A percentile compares a stretch with the other conserved stretches of the same genome.
phyloP scores from a whole-genome alignment of 2,797 vertebrate species.

The Mallotus villosus region DNA sequence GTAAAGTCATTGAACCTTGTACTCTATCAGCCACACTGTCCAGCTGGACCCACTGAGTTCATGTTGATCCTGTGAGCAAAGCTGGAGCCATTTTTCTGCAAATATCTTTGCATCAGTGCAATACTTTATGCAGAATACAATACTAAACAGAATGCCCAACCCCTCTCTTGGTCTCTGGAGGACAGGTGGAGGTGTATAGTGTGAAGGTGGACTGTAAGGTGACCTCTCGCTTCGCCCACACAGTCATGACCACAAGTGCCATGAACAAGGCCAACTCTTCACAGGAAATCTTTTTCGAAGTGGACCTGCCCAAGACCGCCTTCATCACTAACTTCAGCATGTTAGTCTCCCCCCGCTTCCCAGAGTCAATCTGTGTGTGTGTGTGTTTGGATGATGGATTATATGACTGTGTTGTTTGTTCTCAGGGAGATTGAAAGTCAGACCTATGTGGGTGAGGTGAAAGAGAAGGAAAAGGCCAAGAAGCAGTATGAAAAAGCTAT shows the following conservation, averaged over 20 bases:
- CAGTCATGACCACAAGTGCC: slow-evolving; percentile 83
- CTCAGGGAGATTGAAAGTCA: slow-evolving; percentile 81
- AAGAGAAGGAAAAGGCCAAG: slow-evolving; percentile 85
- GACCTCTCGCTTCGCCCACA: slow-evolving; percentile 85
- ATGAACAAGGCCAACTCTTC: slow-evolving; percentile 78
- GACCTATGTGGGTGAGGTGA: slow-evolving; percentile 80
- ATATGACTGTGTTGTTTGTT: slow-evolving; percentile 16
- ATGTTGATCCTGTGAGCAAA: background rate
- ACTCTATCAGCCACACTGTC: background rate
- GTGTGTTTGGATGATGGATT: slow-evolving; percentile 1
- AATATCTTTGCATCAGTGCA: background rate
- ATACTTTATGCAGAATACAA: background rate
- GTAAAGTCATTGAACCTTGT: background rate
- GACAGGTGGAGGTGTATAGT: slow-evolving; percentile 72
- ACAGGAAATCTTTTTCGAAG: slow-evolving; percentile 83
- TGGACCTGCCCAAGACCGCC: slow-evolving; percentile 90
- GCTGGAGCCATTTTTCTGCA: background rate
- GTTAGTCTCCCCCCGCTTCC: slow-evolving; percentile 65
- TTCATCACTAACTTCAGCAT: slow-evolving; percentile 95
- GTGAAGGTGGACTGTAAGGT: slow-evolving; percentile 85
- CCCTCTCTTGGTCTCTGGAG: background rate
- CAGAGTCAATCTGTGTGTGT: background rate
- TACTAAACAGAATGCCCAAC: background rate
- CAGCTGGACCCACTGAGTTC: background rate
- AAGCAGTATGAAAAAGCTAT: slow-evolving; percentile 86